Conservation (phyloP, 2,888 invertebrate species). For the Bellardia pandia region DNA sequence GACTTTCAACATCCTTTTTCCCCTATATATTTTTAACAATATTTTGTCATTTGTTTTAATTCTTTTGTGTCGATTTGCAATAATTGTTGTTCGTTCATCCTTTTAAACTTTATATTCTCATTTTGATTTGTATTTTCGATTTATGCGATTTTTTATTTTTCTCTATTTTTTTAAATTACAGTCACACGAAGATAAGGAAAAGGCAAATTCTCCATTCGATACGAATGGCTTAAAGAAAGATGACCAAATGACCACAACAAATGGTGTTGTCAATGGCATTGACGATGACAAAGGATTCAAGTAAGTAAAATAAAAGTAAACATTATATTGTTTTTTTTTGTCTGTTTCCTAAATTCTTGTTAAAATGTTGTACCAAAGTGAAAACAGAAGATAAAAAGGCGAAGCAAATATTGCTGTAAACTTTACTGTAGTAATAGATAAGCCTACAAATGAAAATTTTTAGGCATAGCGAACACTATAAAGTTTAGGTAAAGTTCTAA, state of each 20-base stretch:
- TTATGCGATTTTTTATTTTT: constrained; percentile 40
- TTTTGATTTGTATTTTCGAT: constrained; percentile 43
- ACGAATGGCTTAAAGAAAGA: constrained; percentile 85
- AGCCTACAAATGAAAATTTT: too few species aligned
- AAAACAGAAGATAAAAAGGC: too few species aligned
- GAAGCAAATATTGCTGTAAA: too few species aligned
- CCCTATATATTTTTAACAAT: neutral
- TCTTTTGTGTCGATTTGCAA: constrained; percentile 35
- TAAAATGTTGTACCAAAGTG: too few species aligned
- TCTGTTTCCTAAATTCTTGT: neutral
- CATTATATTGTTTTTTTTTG: neutral
- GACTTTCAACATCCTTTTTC: constrained; percentile 26
- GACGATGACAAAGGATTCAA: constrained; percentile 96
- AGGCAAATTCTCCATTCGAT: constrained; percentile 85
- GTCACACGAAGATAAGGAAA: constrained; percentile 85
- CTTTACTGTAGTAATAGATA: too few species aligned
- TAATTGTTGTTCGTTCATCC: constrained; percentile 28
- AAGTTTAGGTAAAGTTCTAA: too few species aligned
- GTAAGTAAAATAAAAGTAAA: constrained; percentile 86
- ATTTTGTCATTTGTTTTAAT: constrained; percentile 20
- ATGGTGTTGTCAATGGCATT: constrained; percentile 88
- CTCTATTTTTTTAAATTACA: constrained; percentile 73
- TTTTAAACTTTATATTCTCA: constrained; percentile 19
- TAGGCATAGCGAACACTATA: too few species aligned
- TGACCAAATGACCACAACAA: constrained; percentile 86